Percentiles rank a stretch among this genome's conserved stretches.
phyloP scores from a whole-genome alignment of 2,113 vertebrate species.

The Vicugna pacos region DNA sequence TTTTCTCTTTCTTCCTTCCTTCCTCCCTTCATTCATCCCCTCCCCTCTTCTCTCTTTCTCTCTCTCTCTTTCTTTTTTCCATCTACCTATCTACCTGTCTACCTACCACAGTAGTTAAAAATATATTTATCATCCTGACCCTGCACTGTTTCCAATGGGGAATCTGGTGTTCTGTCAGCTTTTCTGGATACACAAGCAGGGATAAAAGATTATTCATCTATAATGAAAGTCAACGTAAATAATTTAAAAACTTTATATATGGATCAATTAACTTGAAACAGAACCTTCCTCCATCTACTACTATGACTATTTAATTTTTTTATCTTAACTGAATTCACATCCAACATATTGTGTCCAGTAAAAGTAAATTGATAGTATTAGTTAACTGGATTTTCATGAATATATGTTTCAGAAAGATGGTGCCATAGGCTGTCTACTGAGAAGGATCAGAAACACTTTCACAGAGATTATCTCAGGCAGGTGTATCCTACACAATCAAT shows the following conservation, averaged over 20 bases:
- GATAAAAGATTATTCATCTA: background rate
- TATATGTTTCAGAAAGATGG: background rate
- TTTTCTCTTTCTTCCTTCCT: background rate
- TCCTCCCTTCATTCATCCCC: too few relatives aligned
- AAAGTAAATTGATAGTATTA: background rate
- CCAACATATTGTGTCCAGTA: background rate
- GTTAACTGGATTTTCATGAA: background rate
- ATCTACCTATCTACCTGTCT: background rate
- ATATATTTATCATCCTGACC: background rate
- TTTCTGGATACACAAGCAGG: background rate
- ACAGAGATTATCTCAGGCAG: background rate
- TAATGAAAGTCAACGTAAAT: background rate
- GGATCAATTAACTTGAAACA: background rate
- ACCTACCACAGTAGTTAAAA: background rate
- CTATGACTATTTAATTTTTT: background rate
- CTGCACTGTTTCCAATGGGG: background rate
- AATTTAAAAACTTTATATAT: background rate
- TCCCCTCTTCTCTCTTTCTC: background rate
- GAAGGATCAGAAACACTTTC: background rate
- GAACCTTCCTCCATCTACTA: background rate
- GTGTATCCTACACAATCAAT: background rate
- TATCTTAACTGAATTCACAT: background rate
- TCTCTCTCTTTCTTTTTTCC: rapidly evolving
- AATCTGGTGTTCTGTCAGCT: background rate
- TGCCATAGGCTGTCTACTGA: background rate